A percentile compares a stretch with the other conserved stretches of the same genome.
Conservation (phyloP, 1,140 invertebrate genomes). For the Physella acuta region DNA sequence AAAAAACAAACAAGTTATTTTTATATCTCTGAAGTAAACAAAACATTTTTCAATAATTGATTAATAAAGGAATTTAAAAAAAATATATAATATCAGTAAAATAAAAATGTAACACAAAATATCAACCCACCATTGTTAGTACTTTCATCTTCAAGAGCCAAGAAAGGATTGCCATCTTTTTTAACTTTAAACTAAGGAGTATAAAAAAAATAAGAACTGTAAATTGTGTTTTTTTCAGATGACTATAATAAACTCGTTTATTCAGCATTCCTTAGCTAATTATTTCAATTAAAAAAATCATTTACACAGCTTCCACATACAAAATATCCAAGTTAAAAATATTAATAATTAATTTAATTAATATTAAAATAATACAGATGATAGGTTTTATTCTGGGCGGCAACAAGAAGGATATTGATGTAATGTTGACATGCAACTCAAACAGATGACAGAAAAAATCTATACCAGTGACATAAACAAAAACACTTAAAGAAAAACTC, state of each 20-base stretch:
- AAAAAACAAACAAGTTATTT: neutral
- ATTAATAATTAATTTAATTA: neutral
- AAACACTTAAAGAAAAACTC: neutral
- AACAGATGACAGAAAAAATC: too few species aligned
- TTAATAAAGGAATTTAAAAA: neutral
- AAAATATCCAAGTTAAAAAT: neutral
- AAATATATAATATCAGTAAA: neutral
- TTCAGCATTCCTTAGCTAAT: neutral
- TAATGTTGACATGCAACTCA: too few species aligned
- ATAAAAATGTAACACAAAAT: conserved; percentile 1
- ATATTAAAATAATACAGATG: too few species aligned
- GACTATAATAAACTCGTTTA: neutral
- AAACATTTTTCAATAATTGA: neutral
- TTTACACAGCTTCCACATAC: neutral
- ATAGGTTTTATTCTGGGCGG: too few species aligned
- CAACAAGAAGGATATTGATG: too few species aligned
- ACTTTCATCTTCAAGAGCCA: conserved; percentile 5
- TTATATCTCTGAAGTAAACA: neutral
- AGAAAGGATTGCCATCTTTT: conserved; percentile 10
- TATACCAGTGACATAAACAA: neutral
- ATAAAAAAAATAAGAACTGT: neutral
- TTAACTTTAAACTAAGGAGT: conserved; percentile 17
- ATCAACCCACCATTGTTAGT: conserved; percentile 1
- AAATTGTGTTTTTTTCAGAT: neutral
- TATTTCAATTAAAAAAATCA: neutral